Base-by-base conservation (phyloP, 2,113 vertebrate genomes). In the Ailuropoda melanoleuca region DNA sequence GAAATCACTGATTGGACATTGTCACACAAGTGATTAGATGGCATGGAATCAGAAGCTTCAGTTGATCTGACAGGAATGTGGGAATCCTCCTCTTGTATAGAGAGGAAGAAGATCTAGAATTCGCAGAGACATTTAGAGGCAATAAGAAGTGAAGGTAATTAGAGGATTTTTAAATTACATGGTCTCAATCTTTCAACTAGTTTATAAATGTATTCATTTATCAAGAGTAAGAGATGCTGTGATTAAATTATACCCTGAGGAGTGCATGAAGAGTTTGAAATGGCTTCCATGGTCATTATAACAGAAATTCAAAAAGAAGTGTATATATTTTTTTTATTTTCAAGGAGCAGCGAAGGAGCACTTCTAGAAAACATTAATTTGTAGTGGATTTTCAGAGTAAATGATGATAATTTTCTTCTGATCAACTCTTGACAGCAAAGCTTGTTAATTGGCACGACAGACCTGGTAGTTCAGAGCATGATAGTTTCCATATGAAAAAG, bases 321-420 rank as follows among this genome's bases (percentile, higher is more conserved):
- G 5, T 70, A 26, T 46, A 1, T 74, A 2, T 74, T 48, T 87
- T 72, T 94, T 90, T 91, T 53, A 90, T 97, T 88, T 17, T 64
- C 58, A 46, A 64, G 46, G 43, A 93, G 46, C 53, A 88, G 21
- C 37, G n/a, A 97, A 91, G 68, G 48, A 93, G 43, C 68, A 70
- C 68, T 72, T 91, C 31, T 92, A 88, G 82, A 91, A 90, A 83
- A 95, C 46, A 80, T 80, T 85, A 88, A 91, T 96, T 96, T 95
- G 60, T 80, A 91, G 23, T 88, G 23, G 56, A 75, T 95, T 97
- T 48, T 97, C 64, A 86, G 94, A 92, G 64, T 23, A 74, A 96
- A 83, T 70, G 70, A 85, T 91, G 8, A 62, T 39, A 92, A 89
- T 93, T 89, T 95, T 95, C 62, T 91, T 56, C n/a, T 93, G n/a